phyloP scores from a whole-genome alignment of 2,888 invertebrate genomes.

The Aleiodes alternator region DNA sequence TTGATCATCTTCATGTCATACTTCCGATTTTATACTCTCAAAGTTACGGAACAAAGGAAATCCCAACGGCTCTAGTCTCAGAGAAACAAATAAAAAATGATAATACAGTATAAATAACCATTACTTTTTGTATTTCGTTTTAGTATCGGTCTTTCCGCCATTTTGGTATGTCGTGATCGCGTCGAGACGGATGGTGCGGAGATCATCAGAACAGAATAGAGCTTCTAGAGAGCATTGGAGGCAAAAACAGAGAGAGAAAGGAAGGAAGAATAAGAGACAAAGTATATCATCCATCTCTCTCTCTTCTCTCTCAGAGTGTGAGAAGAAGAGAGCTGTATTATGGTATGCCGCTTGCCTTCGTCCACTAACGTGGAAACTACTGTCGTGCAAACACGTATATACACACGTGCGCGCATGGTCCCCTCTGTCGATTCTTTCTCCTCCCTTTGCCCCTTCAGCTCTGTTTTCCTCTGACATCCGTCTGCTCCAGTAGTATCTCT shows the following conservation, averaged over 20 bases:
- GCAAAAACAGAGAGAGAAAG: neutral
- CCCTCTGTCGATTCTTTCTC: too few relatives aligned
- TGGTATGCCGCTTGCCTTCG: slow-evolving; percentile 26
- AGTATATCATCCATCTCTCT: slow-evolving; percentile 23
- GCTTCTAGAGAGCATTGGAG: slow-evolving; percentile 11
- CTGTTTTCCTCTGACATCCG: slow-evolving; percentile 28
- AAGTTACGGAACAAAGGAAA: too few relatives aligned
- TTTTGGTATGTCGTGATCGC: slow-evolving; percentile 45
- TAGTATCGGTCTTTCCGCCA: slow-evolving; percentile 38
- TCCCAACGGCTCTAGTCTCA: too few relatives aligned
- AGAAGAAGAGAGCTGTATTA: slow-evolving; percentile 18
- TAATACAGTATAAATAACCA: neutral
- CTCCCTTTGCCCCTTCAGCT: slow-evolving; percentile 15
- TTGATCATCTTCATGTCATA: too few relatives aligned
- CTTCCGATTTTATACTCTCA: too few relatives aligned
- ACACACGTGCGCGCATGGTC: slow-evolving; percentile 6
- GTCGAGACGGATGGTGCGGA: slow-evolving; percentile 22
- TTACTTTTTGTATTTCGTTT: slow-evolving; percentile 5
- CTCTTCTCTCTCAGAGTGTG: slow-evolving; percentile 6
- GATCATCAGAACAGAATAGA: slow-evolving; percentile 34
- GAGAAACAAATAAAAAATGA: too few relatives aligned
- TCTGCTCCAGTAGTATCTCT: slow-evolving; percentile 15
- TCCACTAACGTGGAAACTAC: slow-evolving; percentile 29
- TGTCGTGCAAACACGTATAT: slow-evolving; percentile 26
- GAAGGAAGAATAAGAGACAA: neutral